Percentiles rank a stretch among this genome's conserved stretches.
Evolutionary conservation across 2,113 vertebrate species (phyloP).

Genomic region (Epinephelus fuscoguttatus): DNA sequence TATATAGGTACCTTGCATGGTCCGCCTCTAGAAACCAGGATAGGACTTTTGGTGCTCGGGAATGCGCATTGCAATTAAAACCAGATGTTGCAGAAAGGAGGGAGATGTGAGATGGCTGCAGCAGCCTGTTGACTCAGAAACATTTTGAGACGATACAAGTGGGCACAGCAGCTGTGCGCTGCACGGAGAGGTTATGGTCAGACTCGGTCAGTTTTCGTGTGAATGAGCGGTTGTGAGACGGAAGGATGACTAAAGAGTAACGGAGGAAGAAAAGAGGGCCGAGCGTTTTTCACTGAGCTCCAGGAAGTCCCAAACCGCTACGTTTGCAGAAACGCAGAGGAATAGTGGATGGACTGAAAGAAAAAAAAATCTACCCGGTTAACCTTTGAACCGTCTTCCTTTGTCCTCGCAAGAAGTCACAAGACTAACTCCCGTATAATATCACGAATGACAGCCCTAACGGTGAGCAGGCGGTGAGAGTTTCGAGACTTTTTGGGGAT

Average conservation of each 20-base stretch:
- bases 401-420: slow-evolving; percentile 77
- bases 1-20: no score
- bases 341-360: slow-evolving; percentile 56
- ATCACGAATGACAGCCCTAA: slow-evolving; percentile 44
- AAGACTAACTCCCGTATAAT: slow-evolving; percentile 69
- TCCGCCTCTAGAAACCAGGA: neutral
- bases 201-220: neutral
- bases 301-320: slow-evolving; percentile 83
- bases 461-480: slow-evolving; percentile 37
- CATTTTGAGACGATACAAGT: neutral
- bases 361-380: slow-evolving; percentile 46
- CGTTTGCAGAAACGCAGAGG: slow-evolving; percentile 76
- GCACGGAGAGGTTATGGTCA: neutral
- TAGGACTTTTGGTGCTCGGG: neutral
- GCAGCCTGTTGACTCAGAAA: neutral
- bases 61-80: slow-evolving; percentile 44
- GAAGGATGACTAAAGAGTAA: slow-evolving; percentile 14
- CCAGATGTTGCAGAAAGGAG: slow-evolving; percentile 57
- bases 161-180: no score
- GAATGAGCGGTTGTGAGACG: neutral
- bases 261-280: neutral
- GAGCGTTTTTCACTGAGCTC: slow-evolving; percentile 9
- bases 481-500: no score
- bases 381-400: slow-evolving; percentile 85
- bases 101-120: neutral